A percentile compares a stretch with the other conserved stretches of the same genome.
These are phyloP conservation scores for Schizopygopsis pylzovi DNA, from an alignment of 2,797 vertebrate genomes.

Conservation along the genomic window DNA sequence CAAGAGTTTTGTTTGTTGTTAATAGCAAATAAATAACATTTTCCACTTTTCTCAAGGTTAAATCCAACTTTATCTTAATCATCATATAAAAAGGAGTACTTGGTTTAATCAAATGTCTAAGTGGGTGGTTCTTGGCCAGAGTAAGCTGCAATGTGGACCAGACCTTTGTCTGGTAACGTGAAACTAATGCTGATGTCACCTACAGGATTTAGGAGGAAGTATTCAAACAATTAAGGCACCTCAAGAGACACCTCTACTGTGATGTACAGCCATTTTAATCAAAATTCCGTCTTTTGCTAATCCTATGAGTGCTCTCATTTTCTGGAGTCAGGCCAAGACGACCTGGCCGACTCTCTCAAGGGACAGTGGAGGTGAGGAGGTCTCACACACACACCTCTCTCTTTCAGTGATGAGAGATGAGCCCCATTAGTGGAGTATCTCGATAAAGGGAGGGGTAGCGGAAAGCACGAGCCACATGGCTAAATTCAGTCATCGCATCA, in stretches of 20 bases:
- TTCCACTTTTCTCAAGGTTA: not conserved
- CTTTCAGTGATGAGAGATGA: slow-evolving; percentile 71
- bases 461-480: slow-evolving; percentile 75
- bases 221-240: slow-evolving; percentile 35
- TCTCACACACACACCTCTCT: slow-evolving; percentile 64
- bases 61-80: not conserved
- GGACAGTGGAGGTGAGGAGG: slow-evolving; percentile 56
- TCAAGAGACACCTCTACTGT: slow-evolving; percentile 14
- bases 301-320: slow-evolving; percentile 48
- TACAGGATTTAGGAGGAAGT: slow-evolving; percentile 45
- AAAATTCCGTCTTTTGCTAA: slow-evolving; percentile 28
- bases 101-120: not conserved
- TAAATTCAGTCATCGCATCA: slow-evolving; percentile 80
- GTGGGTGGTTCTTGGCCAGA: not conserved
- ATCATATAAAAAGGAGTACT: not conserved
- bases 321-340: slow-evolving; percentile 47
- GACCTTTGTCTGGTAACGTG: not conserved
- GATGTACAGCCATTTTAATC: slow-evolving; percentile 48
- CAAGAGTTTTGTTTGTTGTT: not conserved
- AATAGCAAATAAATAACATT: not conserved
- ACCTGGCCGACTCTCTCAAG: slow-evolving; percentile 16
- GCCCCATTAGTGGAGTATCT: slow-evolving; percentile 71
- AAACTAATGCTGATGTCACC: slow-evolving; percentile 19
- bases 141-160: not conserved
- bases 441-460: slow-evolving; percentile 56